A percentile compares a stretch with the other conserved stretches of the same genome.
Conservation (phyloP, 2,797 vertebrate genomes). For the Mus minutoides region DNA sequence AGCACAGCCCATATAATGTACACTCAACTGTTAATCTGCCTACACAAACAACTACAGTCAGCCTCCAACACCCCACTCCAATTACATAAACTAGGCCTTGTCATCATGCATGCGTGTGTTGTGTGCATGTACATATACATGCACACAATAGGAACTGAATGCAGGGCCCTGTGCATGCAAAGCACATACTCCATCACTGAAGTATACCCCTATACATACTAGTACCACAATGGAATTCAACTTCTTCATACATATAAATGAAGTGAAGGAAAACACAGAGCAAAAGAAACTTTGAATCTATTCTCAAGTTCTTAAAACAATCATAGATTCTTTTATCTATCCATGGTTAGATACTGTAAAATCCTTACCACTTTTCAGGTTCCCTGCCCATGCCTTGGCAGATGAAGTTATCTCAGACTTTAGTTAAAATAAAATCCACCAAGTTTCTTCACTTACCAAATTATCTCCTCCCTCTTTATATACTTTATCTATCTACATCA, state of each 20-base stretch:
- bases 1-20: neutral
- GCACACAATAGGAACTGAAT: neutral
- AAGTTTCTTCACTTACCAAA: neutral
- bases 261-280: neutral
- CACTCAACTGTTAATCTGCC: neutral
- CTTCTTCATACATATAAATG: neutral
- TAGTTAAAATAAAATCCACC: neutral
- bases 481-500: neutral
- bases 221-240: neutral
- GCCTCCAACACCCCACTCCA: neutral
- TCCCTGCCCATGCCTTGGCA: neutral
- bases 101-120: neutral
- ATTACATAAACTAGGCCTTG: neutral
- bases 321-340: neutral
- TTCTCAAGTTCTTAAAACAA: neutral
- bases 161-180: neutral
- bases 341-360: neutral
- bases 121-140: neutral
- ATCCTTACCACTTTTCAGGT: neutral
- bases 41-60: constrained; percentile 10
- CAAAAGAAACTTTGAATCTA: constrained; percentile 1
- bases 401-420: neutral
- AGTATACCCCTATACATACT: neutral
- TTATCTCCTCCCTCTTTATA: neutral
- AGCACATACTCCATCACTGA: neutral